Base-by-base conservation (phyloP, 2,797 vertebrate species). In the Epinephelus coioides region DNA sequence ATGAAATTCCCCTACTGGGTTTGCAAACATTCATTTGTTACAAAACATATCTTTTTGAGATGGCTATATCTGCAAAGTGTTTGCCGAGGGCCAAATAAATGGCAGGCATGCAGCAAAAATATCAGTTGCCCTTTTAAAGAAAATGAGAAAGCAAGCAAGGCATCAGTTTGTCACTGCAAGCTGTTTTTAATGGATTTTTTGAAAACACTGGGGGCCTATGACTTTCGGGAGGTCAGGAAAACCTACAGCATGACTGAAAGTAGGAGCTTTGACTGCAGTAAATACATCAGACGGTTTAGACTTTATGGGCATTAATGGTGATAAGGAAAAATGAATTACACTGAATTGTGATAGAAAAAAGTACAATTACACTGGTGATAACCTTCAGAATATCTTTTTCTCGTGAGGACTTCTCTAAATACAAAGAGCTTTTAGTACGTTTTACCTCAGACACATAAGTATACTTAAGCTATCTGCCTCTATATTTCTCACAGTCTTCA, bases 71-170 rank as follows among this genome's bases (percentile, higher is more conserved):
- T 73, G 76, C 76, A 86, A 82, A 81, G 70, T 64, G 60, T 79
- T 79, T 61, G 84, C 83, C 67, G 4, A 40, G 30, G 64, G 84
- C 73, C 18, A 82, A 81, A 90, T 83, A 91, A 83, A 89, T 85
- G 70, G 69, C 59, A 90, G 81, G 66, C 77, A 53, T 64, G 40
- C 13, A 54, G 75, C 49, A 81, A 89, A 49, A 89, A 91, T 88
- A 83, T 86, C 83, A 82, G 82, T 76, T 91, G 83, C 81, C 84
- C 87, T 89, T 91, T 93, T 66, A 85, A 88, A 87, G 67, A 82
- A 90, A 92, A 91, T 86, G 82, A 82, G 81, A 90, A 90, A 50
- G 59, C 51, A 79, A 84, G 76, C 63, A 62, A 65, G 70, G 87
- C 79, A 76, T 84, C 78, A 69, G 82, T 89, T 90, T 91, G 84